Percentiles rank a stretch among this genome's conserved stretches.
Evolutionary conservation across 1,140 invertebrate genomes (phyloP).

Genomic region (Portunus trituberculatus): DNA sequence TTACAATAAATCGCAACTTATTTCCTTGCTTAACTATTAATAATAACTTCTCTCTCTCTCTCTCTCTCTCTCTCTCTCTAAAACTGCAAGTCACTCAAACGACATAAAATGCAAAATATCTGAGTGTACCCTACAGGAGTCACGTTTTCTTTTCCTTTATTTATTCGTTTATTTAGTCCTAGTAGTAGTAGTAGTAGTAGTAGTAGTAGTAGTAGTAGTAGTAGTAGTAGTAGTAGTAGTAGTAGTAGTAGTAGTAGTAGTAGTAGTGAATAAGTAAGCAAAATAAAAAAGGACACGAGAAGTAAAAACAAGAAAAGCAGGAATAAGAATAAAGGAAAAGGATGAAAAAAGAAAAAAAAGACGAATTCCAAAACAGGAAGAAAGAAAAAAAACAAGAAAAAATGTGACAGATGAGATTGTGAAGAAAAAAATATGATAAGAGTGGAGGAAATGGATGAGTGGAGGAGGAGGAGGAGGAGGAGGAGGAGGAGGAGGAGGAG

Average conservation of each 20-base stretch:
- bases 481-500: not conserved
- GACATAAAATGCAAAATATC: too few species aligned
- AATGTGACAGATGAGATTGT: not conserved
- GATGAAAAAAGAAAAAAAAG: not conserved
- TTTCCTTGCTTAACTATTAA: too few species aligned
- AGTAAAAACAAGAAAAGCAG: too few species aligned
- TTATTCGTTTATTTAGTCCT: too few species aligned
- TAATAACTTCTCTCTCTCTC: too few species aligned
- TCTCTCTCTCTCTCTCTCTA: too few species aligned
- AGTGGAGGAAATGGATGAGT: not conserved
- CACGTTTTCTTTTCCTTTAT: too few species aligned
- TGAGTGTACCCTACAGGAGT: too few species aligned
- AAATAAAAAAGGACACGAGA: too few species aligned
- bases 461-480: not conserved
- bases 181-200: not conserved
- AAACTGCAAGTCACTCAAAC: too few species aligned
- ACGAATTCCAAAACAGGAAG: not conserved
- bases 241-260: slow-evolving; percentile 22
- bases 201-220: slow-evolving; percentile 2
- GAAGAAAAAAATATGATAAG: too few species aligned
- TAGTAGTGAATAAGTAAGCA: not conserved
- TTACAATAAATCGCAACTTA: too few species aligned
- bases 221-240: slow-evolving; percentile 22
- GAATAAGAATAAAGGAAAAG: not conserved
- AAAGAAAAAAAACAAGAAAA: not conserved